A percentile compares a stretch with the other conserved stretches of the same genome.
Conservation (phyloP, 2,113 vertebrate genomes). For the Tonatia bakeri region DNA sequence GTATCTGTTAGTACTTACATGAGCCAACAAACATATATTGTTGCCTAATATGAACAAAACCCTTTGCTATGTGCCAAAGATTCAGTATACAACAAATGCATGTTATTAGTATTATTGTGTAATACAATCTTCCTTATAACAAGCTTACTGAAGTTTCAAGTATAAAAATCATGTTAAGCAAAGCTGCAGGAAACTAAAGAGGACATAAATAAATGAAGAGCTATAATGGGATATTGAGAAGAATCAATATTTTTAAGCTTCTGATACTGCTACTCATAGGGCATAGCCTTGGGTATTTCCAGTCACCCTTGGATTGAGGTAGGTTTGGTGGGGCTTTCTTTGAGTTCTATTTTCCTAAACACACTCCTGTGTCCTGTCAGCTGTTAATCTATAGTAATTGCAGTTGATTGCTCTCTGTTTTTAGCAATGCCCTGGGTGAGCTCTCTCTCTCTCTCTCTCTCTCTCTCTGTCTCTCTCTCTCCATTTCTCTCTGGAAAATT, state of each 20-base stretch:
- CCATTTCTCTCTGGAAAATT: background rate
- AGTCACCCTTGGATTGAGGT: background rate
- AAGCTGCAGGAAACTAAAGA: background rate
- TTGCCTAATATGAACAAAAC: background rate
- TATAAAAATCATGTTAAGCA: background rate
- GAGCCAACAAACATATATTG: background rate
- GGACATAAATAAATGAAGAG: background rate
- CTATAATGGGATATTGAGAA: background rate
- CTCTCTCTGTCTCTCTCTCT: background rate
- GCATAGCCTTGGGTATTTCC: background rate
- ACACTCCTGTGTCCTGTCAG: background rate
- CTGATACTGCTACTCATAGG: background rate
- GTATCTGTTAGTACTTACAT: background rate
- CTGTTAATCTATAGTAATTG: background rate
- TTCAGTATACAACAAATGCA: background rate
- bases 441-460: background rate
- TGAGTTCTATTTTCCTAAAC: background rate
- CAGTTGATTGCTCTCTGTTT: background rate
- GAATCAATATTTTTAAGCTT: background rate
- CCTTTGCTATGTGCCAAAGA: background rate
- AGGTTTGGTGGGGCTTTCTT: background rate
- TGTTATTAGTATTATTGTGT: background rate
- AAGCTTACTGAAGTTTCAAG: background rate
- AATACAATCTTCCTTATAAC: background rate
- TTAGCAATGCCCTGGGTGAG: background rate